These are phyloP conservation scores for Papilio glaucus DNA, from an alignment of 1,140 invertebrate species.

Conservation along the genomic window DNA sequence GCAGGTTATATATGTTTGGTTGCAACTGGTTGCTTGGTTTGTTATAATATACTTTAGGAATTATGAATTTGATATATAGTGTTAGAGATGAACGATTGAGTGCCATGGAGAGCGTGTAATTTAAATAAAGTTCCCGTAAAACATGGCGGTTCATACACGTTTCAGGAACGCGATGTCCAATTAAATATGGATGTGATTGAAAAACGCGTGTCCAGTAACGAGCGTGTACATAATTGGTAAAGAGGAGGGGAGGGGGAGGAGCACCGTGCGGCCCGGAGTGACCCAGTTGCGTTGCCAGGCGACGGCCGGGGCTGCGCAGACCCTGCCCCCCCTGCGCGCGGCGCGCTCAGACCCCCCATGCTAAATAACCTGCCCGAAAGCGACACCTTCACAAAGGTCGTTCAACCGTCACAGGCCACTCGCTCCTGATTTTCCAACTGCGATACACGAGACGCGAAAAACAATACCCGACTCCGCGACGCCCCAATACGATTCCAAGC, in stretches of 20 bases:
- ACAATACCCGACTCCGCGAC: background rate
- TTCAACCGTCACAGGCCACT: constrained; percentile 73
- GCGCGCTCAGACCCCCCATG: constrained; percentile 53
- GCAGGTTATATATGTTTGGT: background rate
- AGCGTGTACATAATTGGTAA: constrained; percentile 83
- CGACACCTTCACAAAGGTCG: constrained; percentile 82
- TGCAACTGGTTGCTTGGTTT: background rate
- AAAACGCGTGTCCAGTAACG: constrained; percentile 83
- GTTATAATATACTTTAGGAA: background rate
- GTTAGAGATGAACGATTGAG: background rate
- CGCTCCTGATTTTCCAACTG: constrained; percentile 53
- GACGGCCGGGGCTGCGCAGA: constrained; percentile 63
- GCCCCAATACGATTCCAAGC: background rate
- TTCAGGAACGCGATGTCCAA: constrained; percentile 79
- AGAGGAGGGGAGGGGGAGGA: constrained; percentile 48
- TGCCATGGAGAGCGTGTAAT: constrained; percentile 51
- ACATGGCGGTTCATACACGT: constrained; percentile 75
- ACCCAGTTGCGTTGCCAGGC: constrained; percentile 80
- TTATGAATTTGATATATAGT: background rate
- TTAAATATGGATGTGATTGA: constrained; percentile 84
- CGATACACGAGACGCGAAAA: constrained; percentile 35
- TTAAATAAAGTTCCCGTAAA: constrained; percentile 74
- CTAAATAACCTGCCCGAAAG: constrained; percentile 82
- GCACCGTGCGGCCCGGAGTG: constrained; percentile 64
- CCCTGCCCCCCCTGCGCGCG: constrained; percentile 46